These are phyloP conservation scores for Choreutis nemorana DNA, from an alignment of 2,888 invertebrate species.

Conservation along the genomic window DNA sequence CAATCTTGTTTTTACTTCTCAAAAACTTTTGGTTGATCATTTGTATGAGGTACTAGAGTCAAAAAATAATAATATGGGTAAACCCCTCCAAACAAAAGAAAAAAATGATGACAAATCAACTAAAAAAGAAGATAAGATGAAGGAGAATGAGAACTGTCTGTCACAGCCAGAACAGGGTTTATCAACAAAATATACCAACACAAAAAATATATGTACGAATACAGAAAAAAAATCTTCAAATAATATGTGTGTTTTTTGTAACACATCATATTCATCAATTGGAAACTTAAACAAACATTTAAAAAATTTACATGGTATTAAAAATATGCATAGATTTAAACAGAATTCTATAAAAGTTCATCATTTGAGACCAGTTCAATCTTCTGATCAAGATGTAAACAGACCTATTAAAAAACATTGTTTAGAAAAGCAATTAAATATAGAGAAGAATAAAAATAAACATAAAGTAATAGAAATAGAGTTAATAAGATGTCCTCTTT, in stretches of 20 bases:
- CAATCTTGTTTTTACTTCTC: slow-evolving; percentile 23
- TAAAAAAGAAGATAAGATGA: neutral
- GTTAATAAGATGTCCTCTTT: slow-evolving; percentile 20
- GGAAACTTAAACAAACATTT: no score
- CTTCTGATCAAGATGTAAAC: no score
- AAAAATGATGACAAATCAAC: slow-evolving; percentile 3
- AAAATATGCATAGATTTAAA: no score
- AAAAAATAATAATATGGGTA: slow-evolving; percentile 4
- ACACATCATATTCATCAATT: no score
- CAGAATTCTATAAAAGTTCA: no score
- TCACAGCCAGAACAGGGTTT: slow-evolving; percentile 9
- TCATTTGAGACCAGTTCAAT: no score
- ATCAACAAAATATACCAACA: no score
- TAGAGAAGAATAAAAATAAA: slow-evolving; percentile 7
- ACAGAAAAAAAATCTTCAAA: no score
- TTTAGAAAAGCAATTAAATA: slow-evolving; percentile 8
- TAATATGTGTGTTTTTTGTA: no score
- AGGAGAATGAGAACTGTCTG: slow-evolving; percentile 5
- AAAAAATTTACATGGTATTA: no score
- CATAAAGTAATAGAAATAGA: slow-evolving; percentile 7
- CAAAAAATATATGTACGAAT: no score
- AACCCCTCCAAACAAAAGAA: slow-evolving; percentile 1
- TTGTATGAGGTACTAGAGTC: slow-evolving; percentile 31
- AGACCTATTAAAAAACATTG: no score
- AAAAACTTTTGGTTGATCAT: slow-evolving; percentile 34